phyloP scores from a whole-genome alignment of 1,140 invertebrate genomes.

The Scylla paramamosain region DNA sequence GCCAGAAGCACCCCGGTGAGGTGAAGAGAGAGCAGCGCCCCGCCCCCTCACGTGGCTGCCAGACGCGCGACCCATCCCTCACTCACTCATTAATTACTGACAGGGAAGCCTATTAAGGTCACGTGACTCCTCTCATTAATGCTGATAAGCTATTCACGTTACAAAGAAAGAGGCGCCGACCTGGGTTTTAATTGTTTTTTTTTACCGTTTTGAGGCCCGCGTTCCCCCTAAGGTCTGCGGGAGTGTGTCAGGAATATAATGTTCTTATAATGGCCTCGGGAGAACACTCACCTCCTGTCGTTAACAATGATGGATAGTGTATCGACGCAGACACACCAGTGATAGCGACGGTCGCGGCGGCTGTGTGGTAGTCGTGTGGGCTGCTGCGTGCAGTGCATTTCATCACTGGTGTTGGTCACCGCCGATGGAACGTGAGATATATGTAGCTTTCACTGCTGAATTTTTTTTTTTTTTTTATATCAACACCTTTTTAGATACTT shows the following conservation, averaged over 20 bases:
- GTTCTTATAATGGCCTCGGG: not conserved
- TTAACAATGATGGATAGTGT: no score
- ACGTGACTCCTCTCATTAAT: conserved; percentile 54
- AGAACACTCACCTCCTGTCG: no score
- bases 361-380: no score
- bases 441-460: no score
- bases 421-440: no score
- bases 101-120: conserved; percentile 34
- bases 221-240: not conserved
- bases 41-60: conserved; percentile 52
- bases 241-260: not conserved
- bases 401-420: no score
- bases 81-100: conserved; percentile 36
- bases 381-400: no score
- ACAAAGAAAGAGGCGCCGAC: conserved; percentile 10
- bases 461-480: no score
- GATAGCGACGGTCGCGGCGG: no score
- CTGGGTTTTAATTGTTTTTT: not conserved
- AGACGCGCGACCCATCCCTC: conserved; percentile 46
- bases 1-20: not conserved
- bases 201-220: not conserved
- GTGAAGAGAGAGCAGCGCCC: not conserved
- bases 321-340: no score
- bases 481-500: no score
- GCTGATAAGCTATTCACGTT: conserved; percentile 33